These are phyloP conservation scores for Ginglymostoma cirratum DNA, from an alignment of 2,113 vertebrate genomes.

Conservation along the genomic window DNA sequence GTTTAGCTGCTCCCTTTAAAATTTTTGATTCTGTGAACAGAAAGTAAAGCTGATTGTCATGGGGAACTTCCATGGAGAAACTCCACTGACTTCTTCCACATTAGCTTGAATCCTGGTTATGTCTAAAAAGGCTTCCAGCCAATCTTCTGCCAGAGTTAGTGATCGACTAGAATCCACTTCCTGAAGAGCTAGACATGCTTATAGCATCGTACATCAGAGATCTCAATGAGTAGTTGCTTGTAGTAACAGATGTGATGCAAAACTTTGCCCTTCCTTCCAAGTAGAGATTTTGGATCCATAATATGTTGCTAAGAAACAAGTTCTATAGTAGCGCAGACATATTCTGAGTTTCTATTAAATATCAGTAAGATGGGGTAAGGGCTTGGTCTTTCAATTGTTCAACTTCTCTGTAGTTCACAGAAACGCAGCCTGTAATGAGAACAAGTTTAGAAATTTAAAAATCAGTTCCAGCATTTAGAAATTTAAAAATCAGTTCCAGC, in stretches of 20 bases:
- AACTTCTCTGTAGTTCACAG: constrained; percentile 15
- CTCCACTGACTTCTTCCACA: not conserved
- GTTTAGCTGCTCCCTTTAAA: no score
- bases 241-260: not conserved
- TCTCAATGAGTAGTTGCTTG: not conserved
- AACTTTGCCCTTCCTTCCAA: not conserved
- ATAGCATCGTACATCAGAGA: not conserved
- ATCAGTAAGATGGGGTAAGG: not conserved
- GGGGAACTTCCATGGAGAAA: not conserved
- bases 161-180: not conserved
- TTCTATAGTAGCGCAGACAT: not conserved
- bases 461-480: not conserved
- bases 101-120: not conserved
- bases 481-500: not conserved
- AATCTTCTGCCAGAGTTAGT: not conserved
- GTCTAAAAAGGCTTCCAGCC: not conserved
- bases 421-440: constrained; percentile 26
- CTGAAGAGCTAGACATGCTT: not conserved
- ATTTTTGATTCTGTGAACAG: not conserved
- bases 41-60: not conserved
- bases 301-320: not conserved
- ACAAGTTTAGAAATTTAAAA: not conserved
- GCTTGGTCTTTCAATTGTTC: not conserved
- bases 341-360: not conserved
- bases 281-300: not conserved